A percentile compares a stretch with the other conserved stretches of the same genome.
Evolutionary conservation across 2,797 vertebrate species (phyloP).

Genomic region (Alfaro cultratus): DNA sequence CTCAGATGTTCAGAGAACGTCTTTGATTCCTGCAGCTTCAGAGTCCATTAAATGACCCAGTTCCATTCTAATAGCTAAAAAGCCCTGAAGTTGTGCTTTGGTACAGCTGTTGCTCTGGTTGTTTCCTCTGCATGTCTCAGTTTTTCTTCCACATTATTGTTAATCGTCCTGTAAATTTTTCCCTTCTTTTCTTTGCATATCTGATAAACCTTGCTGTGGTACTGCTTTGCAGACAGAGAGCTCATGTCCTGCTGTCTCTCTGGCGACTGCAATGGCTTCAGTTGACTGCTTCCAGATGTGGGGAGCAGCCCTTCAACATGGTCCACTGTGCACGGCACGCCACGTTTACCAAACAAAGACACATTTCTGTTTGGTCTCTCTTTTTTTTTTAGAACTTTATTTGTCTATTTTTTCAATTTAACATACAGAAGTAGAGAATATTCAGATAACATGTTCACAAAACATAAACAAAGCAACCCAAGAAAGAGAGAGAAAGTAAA

Average conservation of each 20-base stretch:
- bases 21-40: slow-evolving; percentile 16
- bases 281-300: slow-evolving; percentile 78
- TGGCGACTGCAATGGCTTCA: slow-evolving; percentile 59
- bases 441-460: background rate
- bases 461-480: slow-evolving; percentile 26
- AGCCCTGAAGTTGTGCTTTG: slow-evolving; percentile 32
- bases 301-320: slow-evolving; percentile 43
- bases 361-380: slow-evolving; percentile 22
- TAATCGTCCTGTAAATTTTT: slow-evolving; percentile 10
- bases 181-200: slow-evolving; percentile 5
- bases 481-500: no score
- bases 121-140: slow-evolving; percentile 7
- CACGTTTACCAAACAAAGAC: slow-evolving; percentile 23
- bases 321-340: slow-evolving; percentile 7
- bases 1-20: background rate
- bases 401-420: background rate
- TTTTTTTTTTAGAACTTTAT: slow-evolving; percentile 18
- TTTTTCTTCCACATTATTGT: slow-evolving; percentile 49
- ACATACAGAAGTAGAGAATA: no score
- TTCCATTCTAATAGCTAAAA: slow-evolving; percentile 27
- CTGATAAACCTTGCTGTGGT: slow-evolving; percentile 34
- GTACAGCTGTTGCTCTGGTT: slow-evolving; percentile 10
- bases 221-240: slow-evolving; percentile 50
- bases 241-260: slow-evolving; percentile 46
- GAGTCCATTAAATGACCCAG: slow-evolving; percentile 26